Evolutionary conservation across 1,140 invertebrate genomes (phyloP).

Genomic region (Helicoverpa zea): DNA sequence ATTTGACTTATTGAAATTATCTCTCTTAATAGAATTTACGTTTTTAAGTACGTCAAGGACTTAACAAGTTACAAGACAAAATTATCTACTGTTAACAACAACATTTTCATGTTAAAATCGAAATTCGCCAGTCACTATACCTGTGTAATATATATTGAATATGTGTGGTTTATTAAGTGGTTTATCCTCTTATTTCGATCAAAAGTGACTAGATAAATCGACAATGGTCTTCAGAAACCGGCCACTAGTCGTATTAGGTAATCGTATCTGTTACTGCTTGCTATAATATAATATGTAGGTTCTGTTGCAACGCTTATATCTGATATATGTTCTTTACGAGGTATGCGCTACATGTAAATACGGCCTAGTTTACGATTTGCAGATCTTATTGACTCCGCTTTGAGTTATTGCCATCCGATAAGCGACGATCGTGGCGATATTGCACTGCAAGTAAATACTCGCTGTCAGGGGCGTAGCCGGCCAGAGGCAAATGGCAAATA

Average conservation of each 20-base stretch:
- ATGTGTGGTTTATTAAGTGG: too few relatives aligned
- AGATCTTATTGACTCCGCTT: constrained; percentile 22
- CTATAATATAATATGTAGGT: neutral
- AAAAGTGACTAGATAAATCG: too few relatives aligned
- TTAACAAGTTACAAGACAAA: neutral
- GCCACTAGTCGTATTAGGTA: too few relatives aligned
- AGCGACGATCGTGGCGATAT: constrained; percentile 16
- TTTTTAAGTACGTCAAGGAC: neutral
- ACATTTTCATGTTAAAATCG: too few relatives aligned
- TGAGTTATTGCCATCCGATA: constrained; percentile 32
- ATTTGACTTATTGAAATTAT: constrained; percentile 16
- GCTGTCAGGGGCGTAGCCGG: neutral
- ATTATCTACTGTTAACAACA: neutral
- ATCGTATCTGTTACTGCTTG: neutral
- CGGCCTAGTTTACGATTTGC: constrained; percentile 20
- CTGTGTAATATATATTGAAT: too few relatives aligned
- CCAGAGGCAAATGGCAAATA: neutral
- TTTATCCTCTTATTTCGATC: too few relatives aligned
- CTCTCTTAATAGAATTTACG: neutral
- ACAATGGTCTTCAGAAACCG: neutral
- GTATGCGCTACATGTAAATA: constrained; percentile 6
- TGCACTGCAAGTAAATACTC: constrained; percentile 22
- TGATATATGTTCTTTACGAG: constrained; percentile 11
- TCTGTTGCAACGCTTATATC: neutral
- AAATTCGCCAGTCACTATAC: too few relatives aligned